Conservation (phyloP, 2,113 vertebrate species). For the Ciconia stormi region DNA sequence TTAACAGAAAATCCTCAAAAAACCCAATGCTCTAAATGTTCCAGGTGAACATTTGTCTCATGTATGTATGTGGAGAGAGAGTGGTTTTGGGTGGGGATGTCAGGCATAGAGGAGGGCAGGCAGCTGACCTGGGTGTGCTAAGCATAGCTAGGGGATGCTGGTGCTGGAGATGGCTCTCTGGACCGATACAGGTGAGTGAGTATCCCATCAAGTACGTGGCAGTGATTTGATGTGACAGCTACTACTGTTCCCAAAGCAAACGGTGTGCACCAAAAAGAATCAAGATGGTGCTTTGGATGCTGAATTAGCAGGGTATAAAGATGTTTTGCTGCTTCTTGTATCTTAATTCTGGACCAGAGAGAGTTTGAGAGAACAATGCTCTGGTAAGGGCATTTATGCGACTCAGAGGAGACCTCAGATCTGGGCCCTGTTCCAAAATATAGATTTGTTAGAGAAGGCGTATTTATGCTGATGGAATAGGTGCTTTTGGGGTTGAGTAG, state of each 20-base stretch:
- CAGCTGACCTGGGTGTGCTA: not conserved
- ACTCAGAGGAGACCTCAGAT: constrained; percentile 19
- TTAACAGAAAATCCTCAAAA: not conserved
- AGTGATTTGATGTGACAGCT: constrained; percentile 18
- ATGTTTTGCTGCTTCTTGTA: not conserved
- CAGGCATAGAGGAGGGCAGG: not conserved
- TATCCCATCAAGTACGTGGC: not conserved
- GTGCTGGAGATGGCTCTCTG: not conserved
- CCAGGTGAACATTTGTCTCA: not conserved
- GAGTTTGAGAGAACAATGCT: not conserved
- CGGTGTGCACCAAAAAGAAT: not conserved
- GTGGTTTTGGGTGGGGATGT: not conserved
- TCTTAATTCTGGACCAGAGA: not conserved
- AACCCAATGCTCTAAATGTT: not conserved
- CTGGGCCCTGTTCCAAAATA: constrained; percentile 28
- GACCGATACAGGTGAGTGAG: not conserved
- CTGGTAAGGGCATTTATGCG: not conserved
- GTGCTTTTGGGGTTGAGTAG: not conserved
- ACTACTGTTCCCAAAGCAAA: constrained; percentile 1
- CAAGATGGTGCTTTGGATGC: not conserved
- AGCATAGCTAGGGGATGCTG: not conserved
- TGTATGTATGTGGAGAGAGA: not conserved
- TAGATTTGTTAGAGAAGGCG: not conserved
- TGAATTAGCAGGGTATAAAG: not conserved
- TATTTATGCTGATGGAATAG: constrained; percentile 34